Conservation (phyloP, 2,113 vertebrate genomes). For the Cephalopterus ornatus region DNA sequence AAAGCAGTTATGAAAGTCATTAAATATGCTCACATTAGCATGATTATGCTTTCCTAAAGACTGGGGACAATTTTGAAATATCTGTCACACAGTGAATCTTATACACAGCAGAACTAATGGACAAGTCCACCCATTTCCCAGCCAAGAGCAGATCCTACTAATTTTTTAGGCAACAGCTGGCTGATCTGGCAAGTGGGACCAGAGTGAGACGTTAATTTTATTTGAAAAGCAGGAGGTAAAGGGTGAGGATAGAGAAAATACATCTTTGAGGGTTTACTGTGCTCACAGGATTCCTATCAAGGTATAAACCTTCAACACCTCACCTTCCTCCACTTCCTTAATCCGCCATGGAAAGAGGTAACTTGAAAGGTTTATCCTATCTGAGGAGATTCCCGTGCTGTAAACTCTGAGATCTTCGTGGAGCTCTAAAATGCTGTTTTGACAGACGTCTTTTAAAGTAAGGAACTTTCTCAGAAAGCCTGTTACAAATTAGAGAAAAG, state of each 20-base stretch:
- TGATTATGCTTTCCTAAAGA: neutral
- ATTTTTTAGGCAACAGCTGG: neutral
- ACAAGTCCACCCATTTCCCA: neutral
- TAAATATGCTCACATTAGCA: neutral
- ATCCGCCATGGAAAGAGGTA: neutral
- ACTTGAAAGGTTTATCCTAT: neutral
- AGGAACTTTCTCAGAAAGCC: neutral
- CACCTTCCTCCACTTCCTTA: neutral
- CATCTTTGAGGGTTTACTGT: neutral
- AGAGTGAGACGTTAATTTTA: neutral
- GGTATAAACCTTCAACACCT: neutral
- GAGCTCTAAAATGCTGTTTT: neutral
- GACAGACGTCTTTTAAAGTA: neutral
- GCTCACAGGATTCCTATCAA: neutral
- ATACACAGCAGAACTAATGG: neutral
- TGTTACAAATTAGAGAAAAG: neutral
- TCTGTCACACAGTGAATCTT: neutral
- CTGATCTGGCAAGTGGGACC: neutral
- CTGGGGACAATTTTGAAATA: neutral
- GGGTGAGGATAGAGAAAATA: neutral
- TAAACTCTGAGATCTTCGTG: neutral
- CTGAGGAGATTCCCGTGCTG: neutral
- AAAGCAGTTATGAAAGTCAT: neutral
- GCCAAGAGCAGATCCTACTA: neutral
- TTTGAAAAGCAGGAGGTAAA: neutral